phyloP scores from a whole-genome alignment of 2,888 invertebrate species.

The Eupithecia dodoneata region DNA sequence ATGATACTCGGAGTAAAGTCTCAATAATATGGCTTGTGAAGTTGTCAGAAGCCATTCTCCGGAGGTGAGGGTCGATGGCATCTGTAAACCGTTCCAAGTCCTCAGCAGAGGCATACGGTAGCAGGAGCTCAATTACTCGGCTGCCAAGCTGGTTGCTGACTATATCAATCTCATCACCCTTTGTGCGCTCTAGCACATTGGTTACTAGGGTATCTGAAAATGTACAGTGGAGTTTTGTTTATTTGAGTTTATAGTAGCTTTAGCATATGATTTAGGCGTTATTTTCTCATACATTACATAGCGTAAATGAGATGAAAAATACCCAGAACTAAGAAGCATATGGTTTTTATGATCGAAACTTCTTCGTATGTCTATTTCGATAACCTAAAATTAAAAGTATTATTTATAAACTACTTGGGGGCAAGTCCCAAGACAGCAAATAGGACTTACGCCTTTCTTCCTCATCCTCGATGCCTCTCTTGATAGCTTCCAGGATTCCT shows the following conservation, averaged over 20 bases:
- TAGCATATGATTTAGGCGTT: background rate
- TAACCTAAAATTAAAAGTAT: background rate
- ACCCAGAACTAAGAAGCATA: background rate
- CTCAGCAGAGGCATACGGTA: conserved; percentile 87
- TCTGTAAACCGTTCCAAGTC: conserved; percentile 86
- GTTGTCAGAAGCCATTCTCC: conserved; percentile 89
- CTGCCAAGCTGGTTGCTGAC: conserved; percentile 92
- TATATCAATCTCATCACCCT: conserved; percentile 88
- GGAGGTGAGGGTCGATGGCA: conserved; percentile 86
- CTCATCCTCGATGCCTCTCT: conserved; percentile 86
- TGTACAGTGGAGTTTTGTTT: background rate
- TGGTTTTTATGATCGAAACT: background rate
- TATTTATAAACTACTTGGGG: background rate
- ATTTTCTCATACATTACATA: background rate
- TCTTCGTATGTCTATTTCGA: background rate
- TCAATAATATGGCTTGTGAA: conserved; percentile 93
- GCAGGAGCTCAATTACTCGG: conserved; percentile 89
- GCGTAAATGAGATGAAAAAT: background rate
- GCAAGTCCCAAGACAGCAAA: background rate
- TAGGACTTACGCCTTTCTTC: conserved; percentile 88
- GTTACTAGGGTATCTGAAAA: conserved; percentile 87
- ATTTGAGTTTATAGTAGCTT: background rate
- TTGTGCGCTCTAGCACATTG: conserved; percentile 90
- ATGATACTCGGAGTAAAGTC: conserved; percentile 85
- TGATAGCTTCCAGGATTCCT: conserved; percentile 88